Evolutionary conservation across 2,888 invertebrate genomes (phyloP), one percentile per base, ranked within the genome.

Genomic region (Amiota communis): DNA sequence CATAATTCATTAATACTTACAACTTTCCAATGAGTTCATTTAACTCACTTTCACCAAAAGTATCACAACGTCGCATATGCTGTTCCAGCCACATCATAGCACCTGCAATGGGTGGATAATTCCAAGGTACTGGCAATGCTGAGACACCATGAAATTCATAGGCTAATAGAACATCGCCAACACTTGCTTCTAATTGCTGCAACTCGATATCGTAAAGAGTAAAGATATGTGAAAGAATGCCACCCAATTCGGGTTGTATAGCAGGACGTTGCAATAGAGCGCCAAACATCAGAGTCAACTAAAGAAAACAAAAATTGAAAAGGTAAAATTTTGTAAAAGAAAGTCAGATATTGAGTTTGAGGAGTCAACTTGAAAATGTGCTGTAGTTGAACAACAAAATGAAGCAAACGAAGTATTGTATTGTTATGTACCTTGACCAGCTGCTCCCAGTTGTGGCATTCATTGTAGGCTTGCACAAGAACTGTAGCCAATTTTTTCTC

Each of bases 31-130:
- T 78, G 13, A 87, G 82, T 1, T 79, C 75, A 23, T 77, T 80
- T 51, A 87, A 71, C 36, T 86, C 85, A 48, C 72, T 79, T 17
- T 82, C 83, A 3, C 82, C 82, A 9, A 88, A 78, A 1, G 79
- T 76, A 75, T 84, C 83, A 71, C 86, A 86, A 67, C 94, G 90
- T 65, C 90, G 89, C 71, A 92, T 91, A 70, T 95, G 88, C 88
- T 96, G 95, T 82, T 92, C 89, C 4, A 96, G 88, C 93, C 95
- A 95, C 89, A 94, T 93, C 59, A 97, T 88, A 73, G 93, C 91
- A 0, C 96, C 96, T 20, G 95, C 92, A 1, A 96, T 79, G 17
- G 87, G 83, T 91, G 72, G 94, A 93, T 63, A 96, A 94, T 88
- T 94, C 47, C 78, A 78, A 56, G 88, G 84, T 47, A 79, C 57